Evolutionary conservation across 2,888 invertebrate species (phyloP).

Genomic region (Ethmia dodecea): DNA sequence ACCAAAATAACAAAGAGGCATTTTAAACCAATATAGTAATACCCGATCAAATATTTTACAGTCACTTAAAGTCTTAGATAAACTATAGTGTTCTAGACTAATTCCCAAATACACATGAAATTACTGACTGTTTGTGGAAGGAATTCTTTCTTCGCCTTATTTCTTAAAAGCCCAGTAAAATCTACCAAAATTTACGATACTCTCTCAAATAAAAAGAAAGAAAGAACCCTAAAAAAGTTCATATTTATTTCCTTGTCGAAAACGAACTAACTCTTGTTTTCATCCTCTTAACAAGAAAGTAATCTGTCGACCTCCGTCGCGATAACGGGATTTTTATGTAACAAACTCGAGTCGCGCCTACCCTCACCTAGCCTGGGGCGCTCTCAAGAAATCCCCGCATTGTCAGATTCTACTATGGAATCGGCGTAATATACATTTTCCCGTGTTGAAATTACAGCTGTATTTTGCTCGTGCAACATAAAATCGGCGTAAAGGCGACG

Average conservation of each 20-base stretch:
- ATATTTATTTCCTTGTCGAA: constrained; percentile 64
- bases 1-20: no score
- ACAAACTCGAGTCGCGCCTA: constrained; percentile 72
- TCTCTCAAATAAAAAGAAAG: constrained; percentile 33
- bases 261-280: constrained; percentile 71
- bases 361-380: constrained; percentile 73
- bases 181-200: constrained; percentile 39
- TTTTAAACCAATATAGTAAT: no score
- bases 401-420: constrained; percentile 69
- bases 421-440: constrained; percentile 71
- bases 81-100: no score
- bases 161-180: constrained; percentile 27
- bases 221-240: constrained; percentile 53
- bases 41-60: no score
- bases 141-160: neutral
- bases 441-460: constrained; percentile 68
- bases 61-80: no score
- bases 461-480: constrained; percentile 70
- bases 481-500: constrained; percentile 68
- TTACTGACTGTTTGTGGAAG: neutral
- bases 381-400: constrained; percentile 65
- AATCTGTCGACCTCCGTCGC: constrained; percentile 73
- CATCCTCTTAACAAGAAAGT: constrained; percentile 76
- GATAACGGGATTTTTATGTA: constrained; percentile 76
- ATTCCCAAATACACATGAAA: no score